Evolutionary conservation across 2,888 invertebrate species (phyloP), one percentile per base, ranked within the genome.

Genomic region (Agrilus cyanescens): DNA sequence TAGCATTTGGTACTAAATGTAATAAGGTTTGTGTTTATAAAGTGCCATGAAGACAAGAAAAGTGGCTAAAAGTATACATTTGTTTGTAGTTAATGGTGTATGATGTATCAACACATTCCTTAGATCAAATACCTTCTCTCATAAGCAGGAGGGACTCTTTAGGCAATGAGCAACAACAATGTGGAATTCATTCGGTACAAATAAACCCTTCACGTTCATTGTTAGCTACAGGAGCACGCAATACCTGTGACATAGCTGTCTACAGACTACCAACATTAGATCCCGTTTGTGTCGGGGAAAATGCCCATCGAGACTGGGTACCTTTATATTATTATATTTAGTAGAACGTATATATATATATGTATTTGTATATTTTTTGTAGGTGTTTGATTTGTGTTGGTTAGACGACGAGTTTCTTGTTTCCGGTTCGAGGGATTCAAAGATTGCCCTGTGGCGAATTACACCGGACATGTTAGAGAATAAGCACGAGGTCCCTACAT

Each of bases 1-100:
- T 96, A 44, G 90, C 94, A 15, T 91, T 94, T 65, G 96, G 95
- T 41, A 95, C 95, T 39, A 96, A 96, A 67, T 95, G 96, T 69
- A 95, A 95, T 70, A 93, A 91, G 78, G 87, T 88, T 33, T 6
- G 12, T 33, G 15, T 33, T 3, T 14, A 33, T 4, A 3, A 8
- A n/a, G 32, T 7, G 8, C n/a, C n/a, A 10, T 8, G 8, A 30
- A 30, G 8, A 10, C 31, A 33, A 15, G 3, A 12, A n/a, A 7
- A 14, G 12, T 36, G 7, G 10, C 14, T 44, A 42, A 15, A 35
- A 30, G 41, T 20, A 46, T 40, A 13, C 38, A 16, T 32, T 44
- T 43, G 46, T 65, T 25, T 66, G 35, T 65, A 88, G 82, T 67
- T 95, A 49, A 85, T 93, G 77, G 91, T 95, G 29, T 85, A 93